Conservation (phyloP, 2,113 vertebrate genomes). For the Bos javanicus region DNA sequence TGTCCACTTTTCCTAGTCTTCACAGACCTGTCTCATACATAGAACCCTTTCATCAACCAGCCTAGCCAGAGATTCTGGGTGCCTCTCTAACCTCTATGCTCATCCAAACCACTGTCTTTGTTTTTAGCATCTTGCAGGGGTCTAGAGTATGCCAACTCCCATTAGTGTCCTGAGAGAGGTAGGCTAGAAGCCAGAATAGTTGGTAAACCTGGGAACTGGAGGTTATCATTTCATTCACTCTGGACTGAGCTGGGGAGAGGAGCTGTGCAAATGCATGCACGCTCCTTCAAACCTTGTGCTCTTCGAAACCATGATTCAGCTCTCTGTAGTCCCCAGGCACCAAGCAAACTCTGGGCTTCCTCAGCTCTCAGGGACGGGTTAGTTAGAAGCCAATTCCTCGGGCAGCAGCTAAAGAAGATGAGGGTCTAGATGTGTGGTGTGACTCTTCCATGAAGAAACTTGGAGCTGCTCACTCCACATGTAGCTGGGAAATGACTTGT, state of each 20-base stretch:
- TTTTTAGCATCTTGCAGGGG: not conserved
- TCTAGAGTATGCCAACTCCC: not conserved
- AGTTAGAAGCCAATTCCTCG: not conserved
- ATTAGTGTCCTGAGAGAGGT: not conserved
- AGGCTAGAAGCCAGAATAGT: no score
- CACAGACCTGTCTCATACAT: not conserved
- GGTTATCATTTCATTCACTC: no score
- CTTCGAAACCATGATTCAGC: not conserved
- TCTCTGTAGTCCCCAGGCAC: not conserved
- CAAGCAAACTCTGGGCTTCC: not conserved
- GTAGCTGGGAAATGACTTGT: not conserved
- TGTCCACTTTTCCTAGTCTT: not conserved
- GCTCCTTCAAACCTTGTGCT: not conserved
- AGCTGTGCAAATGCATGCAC: not conserved
- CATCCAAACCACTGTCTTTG: not conserved
- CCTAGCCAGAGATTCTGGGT: not conserved
- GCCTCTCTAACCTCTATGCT: not conserved
- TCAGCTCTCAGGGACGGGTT: not conserved
- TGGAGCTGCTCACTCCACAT: not conserved
- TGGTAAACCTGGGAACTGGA: not conserved
- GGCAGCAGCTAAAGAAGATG: not conserved
- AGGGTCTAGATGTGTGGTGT: not conserved
- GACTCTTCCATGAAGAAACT: not conserved
- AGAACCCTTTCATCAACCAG: not conserved
- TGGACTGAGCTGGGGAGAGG: not conserved